Conservation (phyloP, 2,888 invertebrate species). For the Gisinianus flammeolus region DNA sequence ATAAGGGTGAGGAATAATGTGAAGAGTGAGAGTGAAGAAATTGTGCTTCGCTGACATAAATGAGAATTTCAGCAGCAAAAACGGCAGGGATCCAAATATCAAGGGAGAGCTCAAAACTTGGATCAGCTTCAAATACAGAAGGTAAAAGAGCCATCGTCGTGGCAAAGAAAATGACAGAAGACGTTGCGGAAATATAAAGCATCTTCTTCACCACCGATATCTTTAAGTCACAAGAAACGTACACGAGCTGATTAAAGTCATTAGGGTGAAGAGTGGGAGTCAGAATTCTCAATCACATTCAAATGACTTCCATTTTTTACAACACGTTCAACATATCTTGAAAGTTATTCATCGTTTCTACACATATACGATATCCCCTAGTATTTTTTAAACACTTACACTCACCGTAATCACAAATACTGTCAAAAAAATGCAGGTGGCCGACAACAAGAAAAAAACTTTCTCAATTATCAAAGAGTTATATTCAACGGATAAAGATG, state of each 20-base stretch:
- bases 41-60: constrained; percentile 31
- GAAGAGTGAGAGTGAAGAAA: no score
- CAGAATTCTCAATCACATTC: not conserved
- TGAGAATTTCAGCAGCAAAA: constrained; percentile 28
- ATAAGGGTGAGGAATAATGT: no score
- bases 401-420: constrained; percentile 18
- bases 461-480: constrained; percentile 11
- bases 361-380: not conserved
- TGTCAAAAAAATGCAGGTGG: constrained; percentile 20
- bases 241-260: not conserved
- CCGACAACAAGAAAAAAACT: constrained; percentile 29
- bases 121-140: constrained; percentile 14
- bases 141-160: constrained; percentile 24
- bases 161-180: constrained; percentile 31
- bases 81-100: constrained; percentile 39
- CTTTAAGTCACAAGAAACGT: not conserved
- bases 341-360: not conserved
- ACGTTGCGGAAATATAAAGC: constrained; percentile 30
- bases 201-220: constrained; percentile 32
- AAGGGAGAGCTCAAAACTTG: constrained; percentile 18
- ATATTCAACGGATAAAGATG: constrained; percentile 14
- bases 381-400: constrained; percentile 10
- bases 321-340: not conserved
- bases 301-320: no score
- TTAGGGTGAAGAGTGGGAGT: not conserved